Base-by-base conservation (phyloP, 2,113 vertebrate species). In the Peromyscus californicus region DNA sequence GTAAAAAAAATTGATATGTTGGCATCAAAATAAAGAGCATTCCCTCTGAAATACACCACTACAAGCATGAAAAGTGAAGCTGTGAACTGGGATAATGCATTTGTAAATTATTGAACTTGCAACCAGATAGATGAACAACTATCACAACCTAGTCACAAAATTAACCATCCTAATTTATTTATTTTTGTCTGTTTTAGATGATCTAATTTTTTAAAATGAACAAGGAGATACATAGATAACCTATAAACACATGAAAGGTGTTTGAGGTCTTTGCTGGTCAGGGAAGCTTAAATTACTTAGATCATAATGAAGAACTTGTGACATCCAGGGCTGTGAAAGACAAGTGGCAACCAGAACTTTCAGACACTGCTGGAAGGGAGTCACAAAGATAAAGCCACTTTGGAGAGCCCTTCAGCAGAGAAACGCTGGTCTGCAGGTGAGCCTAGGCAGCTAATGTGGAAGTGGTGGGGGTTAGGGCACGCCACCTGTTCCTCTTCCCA, bases 121-220 rank as follows among this genome's bases (percentile, higher is more conserved):
- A 83, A 79, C 4, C 42, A 75, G 79, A 92, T 39, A 48, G 72
- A 79, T 87, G 9, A 97, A 93, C 51, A 95, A 48, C 12, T n/a
- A 94, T 65, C 82, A 89, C 82, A 94, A 92, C 15, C 65, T 7
- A 80, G 61, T 39, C 79, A 91, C 15, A 86, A 89, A 90, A 76
- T 22, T 2, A 75, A 75, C 90, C 7, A 26, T n/a, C 10, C 7
- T n/a, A 51, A 78, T 42, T 48, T 87, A 87, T 86, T 93, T 94
- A 57, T 80, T 36, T 74, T 74, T 90, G 33, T 54, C 19, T 36
- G 33, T 74, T 90, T 90, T 75, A 59, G 65, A 91, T 57, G 2
- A 76, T 42, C 39, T 67, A 33, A 65, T 19, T 63, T 45, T 85
- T 84, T 17, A 42, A 85, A 85, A 63, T 1, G 59, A 85, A n/a